Evolutionary conservation across 2,113 vertebrate genomes (phyloP).

Genomic region (Coptodon rendalli): DNA sequence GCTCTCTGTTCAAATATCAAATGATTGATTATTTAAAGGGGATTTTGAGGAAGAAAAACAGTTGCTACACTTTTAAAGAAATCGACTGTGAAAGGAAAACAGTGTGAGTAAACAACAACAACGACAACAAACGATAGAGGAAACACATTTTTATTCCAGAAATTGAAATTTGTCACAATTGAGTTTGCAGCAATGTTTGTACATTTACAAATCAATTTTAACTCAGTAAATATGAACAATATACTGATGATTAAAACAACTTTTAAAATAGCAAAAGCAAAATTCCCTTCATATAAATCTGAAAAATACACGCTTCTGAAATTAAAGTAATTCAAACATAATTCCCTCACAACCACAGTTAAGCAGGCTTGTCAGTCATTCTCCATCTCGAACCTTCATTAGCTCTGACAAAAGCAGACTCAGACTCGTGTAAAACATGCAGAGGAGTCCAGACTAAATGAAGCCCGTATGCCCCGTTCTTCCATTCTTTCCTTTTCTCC

Average conservation of each 20-base stretch:
- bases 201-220: neutral
- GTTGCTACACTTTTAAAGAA: neutral
- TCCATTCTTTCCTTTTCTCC: neutral
- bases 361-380: neutral
- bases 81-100: neutral
- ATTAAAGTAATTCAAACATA: neutral
- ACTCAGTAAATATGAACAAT: neutral
- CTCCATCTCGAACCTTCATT: neutral
- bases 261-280: neutral
- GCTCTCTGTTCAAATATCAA: neutral
- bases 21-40: conserved; percentile 34
- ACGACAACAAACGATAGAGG: neutral
- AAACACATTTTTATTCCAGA: neutral
- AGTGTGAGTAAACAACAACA: neutral
- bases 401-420: neutral
- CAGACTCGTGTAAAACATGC: neutral
- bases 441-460: neutral
- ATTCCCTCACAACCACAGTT: neutral
- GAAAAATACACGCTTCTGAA: neutral
- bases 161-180: neutral
- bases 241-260: neutral
- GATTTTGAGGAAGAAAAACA: neutral
- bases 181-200: neutral
- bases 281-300: neutral
- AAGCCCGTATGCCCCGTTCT: neutral